A percentile compares a stretch with the other conserved stretches of the same genome.
These are phyloP conservation scores for Tetragonula carbonaria DNA, from an alignment of 2,888 invertebrate species.

Conservation along the genomic window DNA sequence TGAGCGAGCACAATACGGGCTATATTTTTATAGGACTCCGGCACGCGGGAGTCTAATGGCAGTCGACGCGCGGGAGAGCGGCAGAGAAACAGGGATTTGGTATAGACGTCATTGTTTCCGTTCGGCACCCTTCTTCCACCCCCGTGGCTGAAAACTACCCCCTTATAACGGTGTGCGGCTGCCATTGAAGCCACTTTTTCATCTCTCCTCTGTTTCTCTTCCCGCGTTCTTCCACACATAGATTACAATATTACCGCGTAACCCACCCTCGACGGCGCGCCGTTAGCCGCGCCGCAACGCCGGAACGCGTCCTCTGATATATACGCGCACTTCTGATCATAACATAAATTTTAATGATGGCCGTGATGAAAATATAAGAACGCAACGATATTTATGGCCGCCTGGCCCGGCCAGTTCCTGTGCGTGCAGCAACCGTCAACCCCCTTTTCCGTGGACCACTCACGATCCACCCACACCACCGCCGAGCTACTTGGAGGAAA, in stretches of 20 bases:
- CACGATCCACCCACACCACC: slow-evolving; percentile 26
- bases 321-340: slow-evolving; percentile 82
- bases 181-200: slow-evolving; percentile 82
- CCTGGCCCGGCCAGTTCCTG: slow-evolving; percentile 65
- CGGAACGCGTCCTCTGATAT: slow-evolving; percentile 75
- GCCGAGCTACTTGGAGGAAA: slow-evolving; percentile 38
- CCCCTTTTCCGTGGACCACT: slow-evolving; percentile 14
- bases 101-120: slow-evolving; percentile 83
- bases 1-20: slow-evolving; percentile 74
- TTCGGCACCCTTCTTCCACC: slow-evolving; percentile 71
- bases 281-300: slow-evolving; percentile 58
- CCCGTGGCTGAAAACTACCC: slow-evolving; percentile 76
- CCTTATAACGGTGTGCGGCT: slow-evolving; percentile 75
- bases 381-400: slow-evolving; percentile 80
- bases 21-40: slow-evolving; percentile 80
- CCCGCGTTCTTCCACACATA: slow-evolving; percentile 82
- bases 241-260: slow-evolving; percentile 83
- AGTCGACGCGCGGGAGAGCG: slow-evolving; percentile 71
- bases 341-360: slow-evolving; percentile 84
- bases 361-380: slow-evolving; percentile 84
- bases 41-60: slow-evolving; percentile 79
- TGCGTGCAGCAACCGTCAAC: slow-evolving; percentile 34
- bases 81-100: slow-evolving; percentile 75
- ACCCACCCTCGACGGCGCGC: slow-evolving; percentile 63
- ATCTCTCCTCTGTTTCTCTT: slow-evolving; percentile 78